Evolutionary conservation across 1,140 invertebrate genomes (phyloP).

Genomic region (Ctenoplectra terminalis): DNA sequence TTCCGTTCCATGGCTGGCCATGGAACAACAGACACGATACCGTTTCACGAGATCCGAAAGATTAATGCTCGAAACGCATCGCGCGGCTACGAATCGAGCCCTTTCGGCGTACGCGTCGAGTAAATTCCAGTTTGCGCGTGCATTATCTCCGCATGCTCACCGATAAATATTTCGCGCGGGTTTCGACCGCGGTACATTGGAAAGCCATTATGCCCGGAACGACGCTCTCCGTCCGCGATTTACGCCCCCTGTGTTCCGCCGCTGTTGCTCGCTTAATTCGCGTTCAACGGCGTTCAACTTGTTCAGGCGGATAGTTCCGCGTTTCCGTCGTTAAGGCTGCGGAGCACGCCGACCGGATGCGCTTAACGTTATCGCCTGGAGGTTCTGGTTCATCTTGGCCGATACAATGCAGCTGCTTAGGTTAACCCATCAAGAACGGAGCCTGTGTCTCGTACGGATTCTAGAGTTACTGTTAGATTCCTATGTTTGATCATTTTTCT

Average conservation of each 20-base stretch:
- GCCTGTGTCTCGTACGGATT: too few relatives aligned
- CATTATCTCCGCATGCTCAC: slow-evolving; percentile 61
- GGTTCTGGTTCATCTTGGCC: not conserved
- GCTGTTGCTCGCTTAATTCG: slow-evolving; percentile 37
- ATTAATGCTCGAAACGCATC: not conserved
- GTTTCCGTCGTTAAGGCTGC: not conserved
- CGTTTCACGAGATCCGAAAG: not conserved
- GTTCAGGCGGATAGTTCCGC: slow-evolving; percentile 60
- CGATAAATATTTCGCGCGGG: slow-evolving; percentile 67
- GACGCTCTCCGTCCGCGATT: slow-evolving; percentile 49
- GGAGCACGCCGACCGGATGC: not conserved
- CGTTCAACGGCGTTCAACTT: slow-evolving; percentile 51
- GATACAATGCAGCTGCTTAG: too few relatives aligned
- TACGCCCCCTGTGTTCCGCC: slow-evolving; percentile 36
- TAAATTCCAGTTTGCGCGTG: slow-evolving; percentile 69
- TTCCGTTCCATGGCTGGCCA: not conserved
- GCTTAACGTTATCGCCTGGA: not conserved
- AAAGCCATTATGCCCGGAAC: slow-evolving; percentile 77
- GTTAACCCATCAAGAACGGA: too few relatives aligned
- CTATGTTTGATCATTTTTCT: too few relatives aligned
- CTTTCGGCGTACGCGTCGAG: slow-evolving; percentile 17
- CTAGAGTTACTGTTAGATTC: too few relatives aligned
- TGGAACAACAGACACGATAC: not conserved
- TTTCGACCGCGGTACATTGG: slow-evolving; percentile 72
- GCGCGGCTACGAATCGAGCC: not conserved